Conservation (phyloP, 2,797 vertebrate genomes). For the Cheirogaleus major region DNA sequence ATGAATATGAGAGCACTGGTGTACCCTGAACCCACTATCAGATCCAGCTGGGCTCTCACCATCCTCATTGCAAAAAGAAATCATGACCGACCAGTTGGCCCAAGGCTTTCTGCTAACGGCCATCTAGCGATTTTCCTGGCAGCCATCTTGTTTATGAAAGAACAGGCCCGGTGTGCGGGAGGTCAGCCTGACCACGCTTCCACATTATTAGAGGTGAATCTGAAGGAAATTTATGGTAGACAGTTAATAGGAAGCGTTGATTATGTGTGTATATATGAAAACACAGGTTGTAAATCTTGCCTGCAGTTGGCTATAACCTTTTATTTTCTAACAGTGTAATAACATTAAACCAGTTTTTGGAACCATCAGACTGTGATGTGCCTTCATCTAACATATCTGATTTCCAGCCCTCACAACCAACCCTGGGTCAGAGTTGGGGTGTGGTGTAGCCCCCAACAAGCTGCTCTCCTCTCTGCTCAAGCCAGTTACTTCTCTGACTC, state of each 20-base stretch:
- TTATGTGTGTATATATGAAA: not conserved
- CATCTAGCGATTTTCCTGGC: not conserved
- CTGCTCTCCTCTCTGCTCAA: not conserved
- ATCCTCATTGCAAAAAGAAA: not conserved
- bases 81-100: not conserved
- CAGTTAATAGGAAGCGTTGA: not conserved
- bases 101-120: not conserved
- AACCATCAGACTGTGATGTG: not conserved
- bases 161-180: not conserved
- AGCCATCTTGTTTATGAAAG: not conserved
- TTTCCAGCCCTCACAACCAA: slow-evolving; percentile 11
- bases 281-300: slow-evolving; percentile 13
- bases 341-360: slow-evolving; percentile 6
- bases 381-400: not conserved
- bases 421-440: not conserved
- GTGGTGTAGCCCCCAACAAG: not conserved
- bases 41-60: not conserved
- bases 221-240: not conserved
- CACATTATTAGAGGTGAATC: not conserved
- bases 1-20: not conserved
- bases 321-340: not conserved
- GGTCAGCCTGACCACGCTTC: not conserved
- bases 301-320: not conserved
- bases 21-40: not conserved
- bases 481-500: not conserved